phyloP scores from a whole-genome alignment of 2,113 vertebrate species.

The Phrynocephalus versicolor region DNA sequence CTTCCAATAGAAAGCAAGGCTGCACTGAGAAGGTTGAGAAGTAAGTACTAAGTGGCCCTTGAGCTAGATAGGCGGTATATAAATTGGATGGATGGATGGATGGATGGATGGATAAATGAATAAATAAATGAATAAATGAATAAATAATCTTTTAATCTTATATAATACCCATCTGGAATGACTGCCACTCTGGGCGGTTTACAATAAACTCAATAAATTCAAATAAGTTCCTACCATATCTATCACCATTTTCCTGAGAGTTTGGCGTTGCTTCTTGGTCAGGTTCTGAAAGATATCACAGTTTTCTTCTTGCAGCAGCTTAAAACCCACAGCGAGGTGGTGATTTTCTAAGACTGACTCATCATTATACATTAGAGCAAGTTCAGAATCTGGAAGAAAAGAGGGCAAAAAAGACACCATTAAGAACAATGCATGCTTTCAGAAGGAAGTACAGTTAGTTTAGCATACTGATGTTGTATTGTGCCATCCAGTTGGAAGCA shows the following conservation, averaged over 20 bases:
- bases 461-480: no score
- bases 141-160: no score
- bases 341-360: conserved; percentile 98
- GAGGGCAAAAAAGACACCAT: accelerated
- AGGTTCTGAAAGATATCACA: conserved; percentile 99
- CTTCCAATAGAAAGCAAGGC: neutral
- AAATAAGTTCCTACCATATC: conserved; percentile 88
- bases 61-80: no score
- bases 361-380: conserved; percentile 98
- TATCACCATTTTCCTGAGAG: conserved; percentile 95
- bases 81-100: no score
- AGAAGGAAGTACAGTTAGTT: neutral
- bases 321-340: conserved; percentile 96
- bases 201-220: no score
- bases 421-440: accelerated
- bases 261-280: conserved; percentile 92
- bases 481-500: neutral
- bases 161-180: no score
- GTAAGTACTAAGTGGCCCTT: no score
- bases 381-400: conserved; percentile 88
- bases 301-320: conserved; percentile 94
- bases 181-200: no score
- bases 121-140: no score
- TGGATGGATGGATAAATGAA: no score
- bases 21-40: neutral